Evolutionary conservation across 1,140 invertebrate genomes (phyloP), one percentile per base, ranked within the genome.

Genomic region (Radopholus similis): DNA sequence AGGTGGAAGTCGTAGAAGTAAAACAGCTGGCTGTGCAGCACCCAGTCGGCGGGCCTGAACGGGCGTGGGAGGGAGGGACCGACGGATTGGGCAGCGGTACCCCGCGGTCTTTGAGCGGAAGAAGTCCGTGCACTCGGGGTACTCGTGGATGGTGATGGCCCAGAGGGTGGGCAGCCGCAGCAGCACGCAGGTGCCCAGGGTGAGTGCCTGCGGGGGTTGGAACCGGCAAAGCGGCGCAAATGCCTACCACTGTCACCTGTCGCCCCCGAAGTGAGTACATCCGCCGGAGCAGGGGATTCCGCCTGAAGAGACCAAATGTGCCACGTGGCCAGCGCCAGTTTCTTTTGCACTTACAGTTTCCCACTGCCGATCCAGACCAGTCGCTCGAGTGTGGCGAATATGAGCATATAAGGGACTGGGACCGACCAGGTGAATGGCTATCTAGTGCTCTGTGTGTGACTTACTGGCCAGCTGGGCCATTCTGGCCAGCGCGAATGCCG

Each of bases 311-410:
- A 5, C 66, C 21, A 66, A 66, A 23, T 1, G n/a, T 1, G 15
- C 15, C 47, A 64, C 1, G n/a, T 47, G 15, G n/a, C 11, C 38
- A 42, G 1, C 11, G 18, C 38, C 11, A 42, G 18, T n/a, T 42
- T 0, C 11, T 42, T 42, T 42, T 37, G 6, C 35, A 56, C 62
- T 0, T 56, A 65, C 30, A 35, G 26, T 64, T 15, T 66, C 9
- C 6, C 15, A 67, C 35, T 28, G 26, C 47, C 67, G 23, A 72
- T 79, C 77, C 77, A 79, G 40, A 79, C 69, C 18, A 79, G 67
- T 35, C 77, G 66, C 58, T 79, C 77, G 42, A 79, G 58, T 40
- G 78, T 81, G 28, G 78, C 77, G 53, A 79, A 79, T 60, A 79
- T 81, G 38, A 79, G 71, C 77, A 79, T 78, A 54, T 75, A 81